A percentile compares a stretch with the other conserved stretches of the same genome.
Evolutionary conservation across 2,113 vertebrate species (phyloP).

Genomic region (Catharus minimus): DNA sequence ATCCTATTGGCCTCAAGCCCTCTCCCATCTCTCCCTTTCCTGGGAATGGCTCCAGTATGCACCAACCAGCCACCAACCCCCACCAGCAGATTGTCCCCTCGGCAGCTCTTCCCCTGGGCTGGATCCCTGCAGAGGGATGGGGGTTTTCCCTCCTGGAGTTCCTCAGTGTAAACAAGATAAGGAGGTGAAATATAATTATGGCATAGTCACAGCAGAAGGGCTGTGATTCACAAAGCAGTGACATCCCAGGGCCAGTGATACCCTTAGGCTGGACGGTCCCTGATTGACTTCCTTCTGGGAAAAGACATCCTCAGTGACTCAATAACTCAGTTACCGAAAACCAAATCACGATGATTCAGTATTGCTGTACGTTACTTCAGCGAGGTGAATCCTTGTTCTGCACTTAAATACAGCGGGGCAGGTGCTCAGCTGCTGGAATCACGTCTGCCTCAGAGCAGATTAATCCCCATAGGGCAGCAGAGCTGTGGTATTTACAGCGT

Average conservation of each 20-base stretch:
- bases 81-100: neutral
- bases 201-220: neutral
- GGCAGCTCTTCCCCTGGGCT: fast-evolving
- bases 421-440: neutral
- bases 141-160: neutral
- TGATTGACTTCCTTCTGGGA: neutral
- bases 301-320: neutral
- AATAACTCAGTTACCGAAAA: neutral
- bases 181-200: neutral
- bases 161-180: neutral
- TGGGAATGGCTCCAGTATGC: neutral
- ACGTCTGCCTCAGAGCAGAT: neutral
- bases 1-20: neutral
- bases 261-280: neutral
- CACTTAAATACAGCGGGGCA: neutral
- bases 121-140: fast-evolving
- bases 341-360: neutral
- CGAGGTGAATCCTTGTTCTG: neutral
- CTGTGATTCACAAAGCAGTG: fast-evolving
- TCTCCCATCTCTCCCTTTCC: neutral
- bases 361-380: neutral
- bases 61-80: neutral
- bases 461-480: neutral
- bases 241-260: neutral
- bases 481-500: neutral